Evolutionary conservation across 1,140 invertebrate species (phyloP), one percentile per base, ranked within the genome.

Genomic region (Lepidurus couesii): DNA sequence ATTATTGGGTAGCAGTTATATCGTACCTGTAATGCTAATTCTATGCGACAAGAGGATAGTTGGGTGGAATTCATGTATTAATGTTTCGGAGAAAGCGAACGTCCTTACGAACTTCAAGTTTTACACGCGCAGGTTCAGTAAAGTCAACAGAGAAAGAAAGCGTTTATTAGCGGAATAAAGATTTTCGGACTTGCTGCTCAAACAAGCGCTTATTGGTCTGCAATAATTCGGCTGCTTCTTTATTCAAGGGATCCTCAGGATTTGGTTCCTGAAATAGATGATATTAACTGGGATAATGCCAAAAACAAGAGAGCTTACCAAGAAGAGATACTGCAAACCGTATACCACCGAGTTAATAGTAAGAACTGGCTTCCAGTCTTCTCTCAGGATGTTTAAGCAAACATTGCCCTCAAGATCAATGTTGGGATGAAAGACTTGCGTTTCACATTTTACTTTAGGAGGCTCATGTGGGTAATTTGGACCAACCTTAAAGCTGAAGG

Each of bases 321-420:
- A 87, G 84, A 99, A 98, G 82, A 98, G 90, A 90, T 97, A 98
- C 84, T 98, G 96, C 81, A 99, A 89, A 81, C 97, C 97, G 89
- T 98, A 98, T 75, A 99, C 94, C 86, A 99, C 96, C 79, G 96
- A 97, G 86, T 97, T 98, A 81, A 99, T 96, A 73, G 96, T 98
- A 77, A 99, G 89, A 79, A 98, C 97, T 80, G 97, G 97, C 86
- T 99, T 99, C 97, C 97, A 99, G 87, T 99, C 97, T 90, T 98
- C 97, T 84, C 97, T 89, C 79, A 97, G 86, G 84, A 97, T 97
- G 86, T 97, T 97, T 76, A 97, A 87, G 84, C 95, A 97, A 7
- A 97, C 95, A 87, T 97, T 97, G 75, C 95, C 95, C 84, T 97
- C 95, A 79, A 96, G 87, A 87, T 97, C 95, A 85, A 97, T 97